A percentile compares a stretch with the other conserved stretches of the same genome.
Evolutionary conservation across 1,140 invertebrate genomes (phyloP).

Genomic region (Tyrophagus putrescentiae): DNA sequence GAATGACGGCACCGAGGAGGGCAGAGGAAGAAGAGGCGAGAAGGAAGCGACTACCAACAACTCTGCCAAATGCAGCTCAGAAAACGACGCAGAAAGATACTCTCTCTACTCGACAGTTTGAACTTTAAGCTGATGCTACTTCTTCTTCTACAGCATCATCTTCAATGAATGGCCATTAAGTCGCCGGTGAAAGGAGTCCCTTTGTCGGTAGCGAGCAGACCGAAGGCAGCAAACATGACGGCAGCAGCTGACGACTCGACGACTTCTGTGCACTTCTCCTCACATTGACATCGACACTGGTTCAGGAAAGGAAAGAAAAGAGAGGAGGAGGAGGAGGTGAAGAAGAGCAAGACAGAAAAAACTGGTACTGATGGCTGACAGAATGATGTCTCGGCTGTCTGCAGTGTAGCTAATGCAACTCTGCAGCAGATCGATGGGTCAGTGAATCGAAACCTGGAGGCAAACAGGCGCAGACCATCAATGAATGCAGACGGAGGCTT

Average conservation of each 20-base stretch:
- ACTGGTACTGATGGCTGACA: not conserved
- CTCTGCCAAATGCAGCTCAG: no score
- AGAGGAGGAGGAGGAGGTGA: no score
- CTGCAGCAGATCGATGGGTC: not conserved
- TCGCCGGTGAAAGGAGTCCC: not conserved
- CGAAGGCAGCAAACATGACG: no score
- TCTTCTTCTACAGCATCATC: not conserved
- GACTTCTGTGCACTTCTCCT: not conserved
- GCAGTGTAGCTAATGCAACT: no score
- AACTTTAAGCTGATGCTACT: not conserved
- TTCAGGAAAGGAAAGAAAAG: no score
- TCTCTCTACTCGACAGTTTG: no score
- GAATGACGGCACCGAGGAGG: not conserved
- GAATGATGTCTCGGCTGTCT: not conserved
- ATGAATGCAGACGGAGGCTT: no score
- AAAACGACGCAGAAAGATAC: no score
- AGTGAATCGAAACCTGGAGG: not conserved
- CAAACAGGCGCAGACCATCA: no score
- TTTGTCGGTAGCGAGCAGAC: not conserved
- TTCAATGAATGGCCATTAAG: not conserved
- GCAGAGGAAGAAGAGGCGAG: no score
- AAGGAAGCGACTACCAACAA: no score
- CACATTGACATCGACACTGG: not conserved
- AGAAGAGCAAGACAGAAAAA: no score
- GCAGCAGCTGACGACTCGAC: not conserved